Percentiles rank a stretch among this genome's conserved stretches.
These are phyloP conservation scores for Zaprionus ghesquierei DNA, from an alignment of 1,140 invertebrate genomes.

Conservation along the genomic window DNA sequence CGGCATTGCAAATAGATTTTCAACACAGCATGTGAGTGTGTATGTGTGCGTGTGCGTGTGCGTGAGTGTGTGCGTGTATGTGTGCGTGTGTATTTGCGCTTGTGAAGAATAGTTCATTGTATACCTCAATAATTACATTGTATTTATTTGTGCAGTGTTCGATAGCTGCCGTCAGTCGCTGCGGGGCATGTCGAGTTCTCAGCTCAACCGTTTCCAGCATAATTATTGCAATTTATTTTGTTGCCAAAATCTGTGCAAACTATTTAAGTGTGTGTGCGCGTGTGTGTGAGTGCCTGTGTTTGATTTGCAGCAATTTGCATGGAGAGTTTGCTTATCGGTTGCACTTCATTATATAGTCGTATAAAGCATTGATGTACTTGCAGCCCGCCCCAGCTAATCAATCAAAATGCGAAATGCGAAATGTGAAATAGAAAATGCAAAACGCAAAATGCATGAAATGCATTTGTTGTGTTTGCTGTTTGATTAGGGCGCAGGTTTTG, in stretches of 20 bases:
- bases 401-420: slow-evolving; percentile 52
- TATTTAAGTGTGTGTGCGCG: slow-evolving; percentile 39
- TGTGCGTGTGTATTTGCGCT: slow-evolving; percentile 6
- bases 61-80: not conserved
- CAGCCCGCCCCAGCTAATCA: slow-evolving; percentile 46
- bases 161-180: slow-evolving; percentile 41
- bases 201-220: slow-evolving; percentile 46
- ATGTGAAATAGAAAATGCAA: slow-evolving; percentile 27
- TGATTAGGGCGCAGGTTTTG: slow-evolving; percentile 21
- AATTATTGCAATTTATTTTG: slow-evolving; percentile 77
- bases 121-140: slow-evolving; percentile 75
- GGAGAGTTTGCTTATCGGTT: slow-evolving; percentile 49
- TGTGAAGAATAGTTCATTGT: slow-evolving; percentile 47
- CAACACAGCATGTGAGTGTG: slow-evolving; percentile 20
- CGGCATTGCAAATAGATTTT: slow-evolving; percentile 68
- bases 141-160: slow-evolving; percentile 71
- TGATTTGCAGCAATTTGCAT: slow-evolving; percentile 69
- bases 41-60: slow-evolving; percentile 1
- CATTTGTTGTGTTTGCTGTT: slow-evolving; percentile 54
- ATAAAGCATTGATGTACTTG: slow-evolving; percentile 11
- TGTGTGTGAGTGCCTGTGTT: slow-evolving; percentile 7
- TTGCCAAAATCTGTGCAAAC: slow-evolving; percentile 67
- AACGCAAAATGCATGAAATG: slow-evolving; percentile 37
- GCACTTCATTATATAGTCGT: slow-evolving; percentile 65
- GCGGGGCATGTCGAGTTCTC: slow-evolving; percentile 22